These are phyloP conservation scores for Parnassius apollo DNA, from an alignment of 2,888 invertebrate species.

Conservation along the genomic window DNA sequence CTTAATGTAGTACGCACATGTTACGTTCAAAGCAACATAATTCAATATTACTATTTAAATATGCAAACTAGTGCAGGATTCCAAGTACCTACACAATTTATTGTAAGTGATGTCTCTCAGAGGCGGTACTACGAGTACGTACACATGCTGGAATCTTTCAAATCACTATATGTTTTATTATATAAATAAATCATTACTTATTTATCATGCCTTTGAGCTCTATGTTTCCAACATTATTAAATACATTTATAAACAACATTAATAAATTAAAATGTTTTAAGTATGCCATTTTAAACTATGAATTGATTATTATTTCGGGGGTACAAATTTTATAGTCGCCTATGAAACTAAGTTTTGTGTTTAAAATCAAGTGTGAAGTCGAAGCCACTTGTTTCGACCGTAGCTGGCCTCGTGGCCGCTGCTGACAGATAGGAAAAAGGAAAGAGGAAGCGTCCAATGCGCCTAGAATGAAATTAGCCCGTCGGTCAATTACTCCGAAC, in stretches of 20 bases:
- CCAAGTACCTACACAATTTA: background rate
- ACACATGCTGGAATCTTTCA: too few relatives aligned
- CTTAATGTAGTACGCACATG: background rate
- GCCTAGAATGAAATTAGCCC: conserved; percentile 77
- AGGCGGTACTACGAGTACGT: too few relatives aligned
- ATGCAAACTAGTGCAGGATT: background rate
- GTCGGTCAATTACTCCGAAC: conserved; percentile 78
- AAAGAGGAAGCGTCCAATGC: conserved; percentile 78
- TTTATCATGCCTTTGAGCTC: too few relatives aligned
- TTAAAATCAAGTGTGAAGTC: conserved; percentile 29
- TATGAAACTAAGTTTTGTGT: conserved; percentile 1
- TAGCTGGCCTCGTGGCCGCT: conserved; percentile 56
- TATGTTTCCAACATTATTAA: too few relatives aligned
- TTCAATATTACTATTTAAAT: background rate
- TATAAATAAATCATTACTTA: too few relatives aligned
- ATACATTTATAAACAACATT: too few relatives aligned
- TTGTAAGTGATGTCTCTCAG: background rate
- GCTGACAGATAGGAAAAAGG: conserved; percentile 81
- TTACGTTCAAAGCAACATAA: background rate
- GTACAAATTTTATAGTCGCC: background rate
- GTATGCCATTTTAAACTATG: too few relatives aligned
- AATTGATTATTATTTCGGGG: too few relatives aligned
- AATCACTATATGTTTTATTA: too few relatives aligned
- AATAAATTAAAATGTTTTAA: too few relatives aligned
- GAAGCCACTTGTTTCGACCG: conserved; percentile 42